phyloP scores from a whole-genome alignment of 2,113 vertebrate genomes.

The Notarius lentiginosus region DNA sequence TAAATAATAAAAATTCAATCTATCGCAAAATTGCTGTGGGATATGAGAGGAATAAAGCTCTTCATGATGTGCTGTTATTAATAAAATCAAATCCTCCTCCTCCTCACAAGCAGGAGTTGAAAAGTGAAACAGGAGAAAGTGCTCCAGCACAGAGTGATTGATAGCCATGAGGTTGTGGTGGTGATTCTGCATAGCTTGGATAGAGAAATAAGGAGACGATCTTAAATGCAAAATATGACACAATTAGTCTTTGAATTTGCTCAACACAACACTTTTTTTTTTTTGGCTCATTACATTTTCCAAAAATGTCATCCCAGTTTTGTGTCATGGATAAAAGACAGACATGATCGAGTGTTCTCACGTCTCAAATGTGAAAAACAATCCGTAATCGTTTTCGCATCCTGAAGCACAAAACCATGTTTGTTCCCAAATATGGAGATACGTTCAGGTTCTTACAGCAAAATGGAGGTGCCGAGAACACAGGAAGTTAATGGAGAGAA shows the following conservation, averaged over 20 bases:
- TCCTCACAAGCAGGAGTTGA: not conserved
- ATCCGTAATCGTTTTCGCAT: not conserved
- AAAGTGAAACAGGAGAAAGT: not conserved
- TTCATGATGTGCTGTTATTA: not conserved
- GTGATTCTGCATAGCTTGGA: not conserved
- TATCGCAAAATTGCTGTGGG: not conserved
- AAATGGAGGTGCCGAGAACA: constrained; percentile 14
- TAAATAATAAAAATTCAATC: not conserved
- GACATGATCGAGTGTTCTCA: not conserved
- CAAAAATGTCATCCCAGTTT: not conserved
- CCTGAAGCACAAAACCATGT: constrained; percentile 4
- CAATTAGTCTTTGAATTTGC: not conserved
- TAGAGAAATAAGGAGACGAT: not conserved
- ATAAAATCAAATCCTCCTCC: not conserved
- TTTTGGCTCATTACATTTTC: not conserved
- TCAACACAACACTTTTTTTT: not conserved
- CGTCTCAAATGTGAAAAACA: not conserved
- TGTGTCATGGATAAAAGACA: not conserved
- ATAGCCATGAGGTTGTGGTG: not conserved
- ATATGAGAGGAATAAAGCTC: not conserved
- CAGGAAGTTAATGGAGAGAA: constrained; percentile 38
- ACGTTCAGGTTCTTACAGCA: not conserved
- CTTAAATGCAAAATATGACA: not conserved
- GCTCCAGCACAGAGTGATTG: not conserved
- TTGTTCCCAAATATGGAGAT: not conserved